Conservation (phyloP, 2,888 invertebrate genomes). For the Ptychoptera contaminata region DNA sequence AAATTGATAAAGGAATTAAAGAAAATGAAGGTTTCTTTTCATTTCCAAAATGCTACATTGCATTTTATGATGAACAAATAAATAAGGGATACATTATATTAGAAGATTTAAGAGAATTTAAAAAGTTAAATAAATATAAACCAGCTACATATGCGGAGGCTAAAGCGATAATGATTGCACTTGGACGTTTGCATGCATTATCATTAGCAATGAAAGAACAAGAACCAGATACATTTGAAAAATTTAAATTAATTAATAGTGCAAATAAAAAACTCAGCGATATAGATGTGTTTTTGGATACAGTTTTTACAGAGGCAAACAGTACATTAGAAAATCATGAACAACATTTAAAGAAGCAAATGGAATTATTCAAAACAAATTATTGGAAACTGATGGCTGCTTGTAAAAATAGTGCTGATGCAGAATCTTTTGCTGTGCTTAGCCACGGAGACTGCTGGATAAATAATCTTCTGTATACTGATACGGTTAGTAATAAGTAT, state of each 20-base stretch:
- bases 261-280: neutral
- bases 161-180: constrained; percentile 3
- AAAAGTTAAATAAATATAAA: constrained; percentile 6
- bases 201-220: constrained; percentile 9
- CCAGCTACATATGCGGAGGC: constrained; percentile 6
- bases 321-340: constrained; percentile 5
- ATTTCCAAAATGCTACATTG: constrained; percentile 9
- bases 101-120: constrained; percentile 8
- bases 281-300: neutral
- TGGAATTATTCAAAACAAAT: neutral
- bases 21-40: constrained; percentile 5
- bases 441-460: constrained; percentile 10
- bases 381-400: neutral
- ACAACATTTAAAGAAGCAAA: constrained; percentile 5
- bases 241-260: neutral
- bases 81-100: constrained; percentile 8
- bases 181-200: constrained; percentile 9
- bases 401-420: neutral
- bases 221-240: constrained; percentile 6
- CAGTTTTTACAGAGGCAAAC: constrained; percentile 1
- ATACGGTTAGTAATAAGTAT: constrained; percentile 6
- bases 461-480: constrained; percentile 8
- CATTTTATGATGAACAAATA: constrained; percentile 4
- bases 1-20: constrained; percentile 7
- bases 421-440: constrained; percentile 9